Evolutionary conservation across 2,113 vertebrate genomes (phyloP).

Genomic region (Paraplagusia blochii): DNA sequence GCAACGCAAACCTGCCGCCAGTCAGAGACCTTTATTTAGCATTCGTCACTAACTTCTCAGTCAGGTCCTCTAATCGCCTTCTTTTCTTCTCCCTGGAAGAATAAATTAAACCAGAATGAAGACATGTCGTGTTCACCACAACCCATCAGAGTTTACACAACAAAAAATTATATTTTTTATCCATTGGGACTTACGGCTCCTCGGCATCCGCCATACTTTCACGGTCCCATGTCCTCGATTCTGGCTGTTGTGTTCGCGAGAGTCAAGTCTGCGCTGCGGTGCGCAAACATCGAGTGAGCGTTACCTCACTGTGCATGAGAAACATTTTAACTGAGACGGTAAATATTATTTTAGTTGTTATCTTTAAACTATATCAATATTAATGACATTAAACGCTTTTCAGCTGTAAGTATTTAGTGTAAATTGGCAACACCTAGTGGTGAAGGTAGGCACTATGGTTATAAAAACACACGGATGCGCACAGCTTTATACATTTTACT

Average conservation of each 20-base stretch:
- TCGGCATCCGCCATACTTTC: constrained; percentile 95
- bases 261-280: constrained; percentile 51
- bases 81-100: constrained; percentile 99
- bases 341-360: too few relatives aligned
- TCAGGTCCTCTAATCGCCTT: constrained; percentile 98
- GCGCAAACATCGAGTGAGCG: background rate
- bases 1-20: constrained; percentile 73
- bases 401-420: too few relatives aligned
- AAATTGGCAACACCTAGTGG: too few relatives aligned
- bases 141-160: background rate
- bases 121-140: constrained; percentile 8
- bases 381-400: too few relatives aligned
- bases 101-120: constrained; percentile 84
- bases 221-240: constrained; percentile 77
- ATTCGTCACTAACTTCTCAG: constrained; percentile 97
- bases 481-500: too few relatives aligned
- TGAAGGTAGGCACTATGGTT: too few relatives aligned
- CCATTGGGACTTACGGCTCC: constrained; percentile 89
- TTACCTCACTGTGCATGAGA: fast-evolving
- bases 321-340: background rate
- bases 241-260: constrained; percentile 28
- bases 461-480: too few relatives aligned
- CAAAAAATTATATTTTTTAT: constrained; percentile 23
- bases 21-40: constrained; percentile 70
- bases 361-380: too few relatives aligned